Percentiles rank a stretch among this genome's conserved stretches.
Evolutionary conservation across 1,140 invertebrate species (phyloP).

Genomic region (Meteorus sp.): DNA sequence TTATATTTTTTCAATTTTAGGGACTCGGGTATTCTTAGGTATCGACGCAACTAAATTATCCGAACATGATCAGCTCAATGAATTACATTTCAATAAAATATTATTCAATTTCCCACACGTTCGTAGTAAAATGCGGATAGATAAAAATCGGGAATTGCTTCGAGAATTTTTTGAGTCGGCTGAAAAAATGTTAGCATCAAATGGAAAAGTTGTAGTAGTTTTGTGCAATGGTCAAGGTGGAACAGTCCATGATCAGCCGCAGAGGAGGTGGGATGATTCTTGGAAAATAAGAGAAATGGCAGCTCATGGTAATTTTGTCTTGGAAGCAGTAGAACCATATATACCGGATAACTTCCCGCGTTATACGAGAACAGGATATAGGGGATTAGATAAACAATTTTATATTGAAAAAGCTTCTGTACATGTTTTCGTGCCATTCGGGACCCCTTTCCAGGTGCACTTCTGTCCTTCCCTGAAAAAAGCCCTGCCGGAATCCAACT

Average conservation of each 20-base stretch:
- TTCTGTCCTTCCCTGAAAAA: slow-evolving; percentile 23
- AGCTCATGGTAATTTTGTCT: slow-evolving; percentile 57
- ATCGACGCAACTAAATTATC: slow-evolving; percentile 60
- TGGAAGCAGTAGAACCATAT: slow-evolving; percentile 57
- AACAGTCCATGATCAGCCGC: slow-evolving; percentile 58
- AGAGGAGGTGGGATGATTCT: slow-evolving; percentile 63
- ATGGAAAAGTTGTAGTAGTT: slow-evolving; percentile 60
- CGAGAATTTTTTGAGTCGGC: slow-evolving; percentile 61
- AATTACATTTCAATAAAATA: slow-evolving; percentile 56
- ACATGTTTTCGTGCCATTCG: slow-evolving; percentile 53
- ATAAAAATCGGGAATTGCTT: slow-evolving; percentile 63
- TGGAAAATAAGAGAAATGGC: slow-evolving; percentile 68
- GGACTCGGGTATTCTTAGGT: slow-evolving; percentile 54
- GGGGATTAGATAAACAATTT: slow-evolving; percentile 63
- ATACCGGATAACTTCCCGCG: slow-evolving; percentile 42
- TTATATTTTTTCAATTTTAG: slow-evolving; percentile 51
- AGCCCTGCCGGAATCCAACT: background rate
- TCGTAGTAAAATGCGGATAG: slow-evolving; percentile 68
- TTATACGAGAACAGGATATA: slow-evolving; percentile 60
- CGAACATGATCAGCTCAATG: slow-evolving; percentile 37
- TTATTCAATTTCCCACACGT: slow-evolving; percentile 70
- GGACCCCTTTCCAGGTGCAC: slow-evolving; percentile 26
- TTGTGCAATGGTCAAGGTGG: slow-evolving; percentile 68
- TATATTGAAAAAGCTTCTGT: slow-evolving; percentile 56
- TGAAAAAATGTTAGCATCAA: slow-evolving; percentile 41